Percentiles rank a stretch among this genome's conserved stretches.
phyloP scores from a whole-genome alignment of 2,113 vertebrate species.

The Rhodinocichla rosea region DNA sequence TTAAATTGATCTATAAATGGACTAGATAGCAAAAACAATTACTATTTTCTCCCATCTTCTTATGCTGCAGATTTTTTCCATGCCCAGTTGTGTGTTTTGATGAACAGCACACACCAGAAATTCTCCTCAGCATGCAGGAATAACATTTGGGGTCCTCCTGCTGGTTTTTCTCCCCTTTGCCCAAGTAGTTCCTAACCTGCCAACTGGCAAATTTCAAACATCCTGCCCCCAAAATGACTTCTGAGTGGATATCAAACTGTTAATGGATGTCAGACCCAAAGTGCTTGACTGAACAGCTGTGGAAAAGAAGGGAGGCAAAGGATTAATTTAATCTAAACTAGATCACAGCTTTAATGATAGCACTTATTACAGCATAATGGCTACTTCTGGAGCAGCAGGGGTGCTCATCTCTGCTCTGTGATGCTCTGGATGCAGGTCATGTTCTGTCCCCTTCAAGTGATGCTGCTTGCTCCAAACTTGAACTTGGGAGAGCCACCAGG shows the following conservation, averaged over 20 bases:
- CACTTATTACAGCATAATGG: background rate
- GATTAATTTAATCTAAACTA: background rate
- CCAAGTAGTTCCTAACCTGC: background rate
- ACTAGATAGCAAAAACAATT: background rate
- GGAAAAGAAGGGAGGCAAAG: background rate
- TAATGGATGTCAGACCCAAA: background rate
- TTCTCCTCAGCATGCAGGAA: background rate
- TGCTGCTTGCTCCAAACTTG: background rate
- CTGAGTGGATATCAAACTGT: background rate
- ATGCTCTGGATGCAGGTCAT: background rate
- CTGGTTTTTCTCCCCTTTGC: fast-evolving
- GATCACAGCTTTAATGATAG: background rate
- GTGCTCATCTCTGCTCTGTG: fast-evolving
- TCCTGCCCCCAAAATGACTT: background rate
- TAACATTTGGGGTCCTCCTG: background rate
- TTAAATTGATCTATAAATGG: background rate
- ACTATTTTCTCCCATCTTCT: background rate
- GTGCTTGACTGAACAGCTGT: background rate
- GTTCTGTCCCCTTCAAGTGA: background rate
- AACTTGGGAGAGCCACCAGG: background rate
- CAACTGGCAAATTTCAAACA: background rate
- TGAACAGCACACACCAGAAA: background rate
- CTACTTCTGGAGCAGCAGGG: background rate
- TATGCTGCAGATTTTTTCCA: background rate
- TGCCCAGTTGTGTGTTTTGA: background rate